Evolutionary conservation across 2,888 invertebrate species (phyloP).

Genomic region (Cephus rjabovi): DNA sequence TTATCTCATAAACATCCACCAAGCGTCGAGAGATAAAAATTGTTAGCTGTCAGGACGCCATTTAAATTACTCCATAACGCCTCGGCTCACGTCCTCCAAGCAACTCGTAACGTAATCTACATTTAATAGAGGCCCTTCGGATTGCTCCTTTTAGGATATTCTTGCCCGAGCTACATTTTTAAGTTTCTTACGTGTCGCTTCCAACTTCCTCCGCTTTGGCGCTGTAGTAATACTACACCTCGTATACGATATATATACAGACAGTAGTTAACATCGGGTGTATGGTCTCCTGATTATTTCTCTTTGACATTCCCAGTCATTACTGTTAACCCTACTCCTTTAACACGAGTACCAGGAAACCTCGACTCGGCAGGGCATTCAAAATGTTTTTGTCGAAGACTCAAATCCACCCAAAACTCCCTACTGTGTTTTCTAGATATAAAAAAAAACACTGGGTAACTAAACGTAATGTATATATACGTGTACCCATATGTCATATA

Average conservation of each 20-base stretch:
- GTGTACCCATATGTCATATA: too few relatives aligned
- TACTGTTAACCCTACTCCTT: not conserved
- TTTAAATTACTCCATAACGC: not conserved
- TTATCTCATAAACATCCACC: not conserved
- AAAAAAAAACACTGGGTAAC: not conserved
- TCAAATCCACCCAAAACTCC: not conserved
- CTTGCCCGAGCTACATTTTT: not conserved
- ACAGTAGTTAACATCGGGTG: not conserved
- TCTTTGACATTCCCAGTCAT: not conserved
- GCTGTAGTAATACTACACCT: not conserved
- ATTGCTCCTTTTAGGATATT: conserved; percentile 13
- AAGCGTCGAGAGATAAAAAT: not conserved
- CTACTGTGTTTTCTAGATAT: not conserved
- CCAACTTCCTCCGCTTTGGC: not conserved
- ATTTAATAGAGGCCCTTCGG: conserved; percentile 21
- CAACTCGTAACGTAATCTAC: conserved; percentile 17
- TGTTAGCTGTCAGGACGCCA: not conserved
- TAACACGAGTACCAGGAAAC: not conserved
- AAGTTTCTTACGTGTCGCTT: not conserved
- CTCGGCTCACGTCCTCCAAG: not conserved
- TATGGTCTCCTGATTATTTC: not conserved
- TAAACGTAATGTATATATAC: not conserved
- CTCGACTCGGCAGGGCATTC: not conserved
- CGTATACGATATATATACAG: not conserved
- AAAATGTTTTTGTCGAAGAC: not conserved